Base-by-base conservation (phyloP, 2,888 invertebrate genomes). In the Platycnemis pennipes region DNA sequence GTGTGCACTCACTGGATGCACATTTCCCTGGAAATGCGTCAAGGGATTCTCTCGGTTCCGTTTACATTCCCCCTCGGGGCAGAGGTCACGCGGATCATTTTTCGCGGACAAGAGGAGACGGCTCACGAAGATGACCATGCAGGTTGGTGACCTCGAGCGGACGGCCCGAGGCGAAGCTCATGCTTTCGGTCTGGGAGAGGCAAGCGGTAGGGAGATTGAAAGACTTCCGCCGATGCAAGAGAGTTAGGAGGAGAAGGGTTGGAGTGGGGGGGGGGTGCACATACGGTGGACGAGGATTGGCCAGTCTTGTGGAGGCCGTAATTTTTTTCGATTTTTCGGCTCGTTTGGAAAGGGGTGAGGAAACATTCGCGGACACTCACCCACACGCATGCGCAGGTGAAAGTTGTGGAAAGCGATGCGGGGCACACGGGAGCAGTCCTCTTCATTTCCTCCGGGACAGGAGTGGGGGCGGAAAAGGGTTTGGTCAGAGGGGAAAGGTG, bases 361-460 rank as follows among this genome's bases (percentile, higher is more conserved):
- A 56, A 42, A 42, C 8, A 44, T 44, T n/a, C 46, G 91, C 42
- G 11, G n/a, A 44, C 19, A 16, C 26, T 13, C 44, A 26, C 44
- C n/a, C 42, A 91, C 56, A 91, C 63, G n/a, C 87, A 87, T 31
- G 88, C 89, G 53, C 89, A 91, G 91, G 91, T 56, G 91, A 91
- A 91, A 91, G 91, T 63, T 63, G 45, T 63, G 91, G 91, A 91
- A 91, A 91, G 91, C 91, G 63, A 91, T 56, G 44, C 26, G n/a
- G 63, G n/a, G 63, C 63, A 63, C 44, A 56, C 91, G 44, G 44
- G 91, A 44, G 53, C 88, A 88, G 31, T 22, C 53, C 42, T 89
- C 77, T 77, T 37, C 11, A 37, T 77, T 26, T 42, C 46, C 87
- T 26, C 53, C 42, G 56, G 37, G 53, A 37, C 13, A 56, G 56